phyloP scores from a whole-genome alignment of 2,113 vertebrate species.

The Paramormyrops kingsleyae region DNA sequence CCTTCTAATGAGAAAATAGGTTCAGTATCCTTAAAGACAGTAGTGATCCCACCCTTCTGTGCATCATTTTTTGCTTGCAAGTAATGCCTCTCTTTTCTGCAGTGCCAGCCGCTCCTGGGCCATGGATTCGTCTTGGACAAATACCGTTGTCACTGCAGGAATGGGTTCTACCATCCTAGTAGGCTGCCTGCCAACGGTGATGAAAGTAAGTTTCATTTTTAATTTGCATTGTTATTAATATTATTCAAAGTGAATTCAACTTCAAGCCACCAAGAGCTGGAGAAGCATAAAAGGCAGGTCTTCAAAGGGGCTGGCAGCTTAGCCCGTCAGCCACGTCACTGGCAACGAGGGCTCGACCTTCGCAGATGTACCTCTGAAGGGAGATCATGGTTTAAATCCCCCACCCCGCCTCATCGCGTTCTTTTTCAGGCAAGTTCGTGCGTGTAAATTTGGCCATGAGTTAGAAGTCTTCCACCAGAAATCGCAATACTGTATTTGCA shows the following conservation, averaged over 20 bases:
- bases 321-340: not conserved
- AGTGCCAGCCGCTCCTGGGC: slow-evolving; percentile 89
- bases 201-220: slow-evolving; percentile 77
- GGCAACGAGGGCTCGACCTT: not conserved
- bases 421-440: not conserved
- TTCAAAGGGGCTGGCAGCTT: not conserved
- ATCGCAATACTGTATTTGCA: not conserved
- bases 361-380: not conserved
- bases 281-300: not conserved
- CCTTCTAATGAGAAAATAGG: not conserved
- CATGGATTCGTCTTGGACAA: slow-evolving; percentile 95
- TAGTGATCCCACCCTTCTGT: not conserved
- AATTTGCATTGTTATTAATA: not conserved
- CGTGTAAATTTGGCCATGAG: not conserved
- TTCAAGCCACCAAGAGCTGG: slow-evolving; percentile 5
- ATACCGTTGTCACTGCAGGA: slow-evolving; percentile 90
- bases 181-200: slow-evolving; percentile 81
- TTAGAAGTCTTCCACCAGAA: not conserved
- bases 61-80: not conserved
- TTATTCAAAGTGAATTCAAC: slow-evolving; percentile 18
- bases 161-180: slow-evolving; percentile 88
- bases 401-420: not conserved
- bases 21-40: not conserved
- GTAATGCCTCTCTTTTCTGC: slow-evolving; percentile 25
- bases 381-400: not conserved